Conservation (phyloP, 2,797 vertebrate species). For the Peromyscus nudipes region DNA sequence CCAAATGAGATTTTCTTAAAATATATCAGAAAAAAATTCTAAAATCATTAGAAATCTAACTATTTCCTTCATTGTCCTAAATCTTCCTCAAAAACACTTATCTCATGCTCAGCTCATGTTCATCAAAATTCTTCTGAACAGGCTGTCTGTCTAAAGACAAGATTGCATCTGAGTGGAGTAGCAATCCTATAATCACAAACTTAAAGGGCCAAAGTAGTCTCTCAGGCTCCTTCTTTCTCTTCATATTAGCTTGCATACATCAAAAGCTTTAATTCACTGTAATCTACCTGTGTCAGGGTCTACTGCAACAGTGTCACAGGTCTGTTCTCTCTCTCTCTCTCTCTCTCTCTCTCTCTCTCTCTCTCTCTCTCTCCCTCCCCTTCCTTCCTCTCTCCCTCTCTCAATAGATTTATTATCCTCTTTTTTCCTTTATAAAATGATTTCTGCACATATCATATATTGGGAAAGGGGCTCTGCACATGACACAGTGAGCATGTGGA, state of each 20-base stretch:
- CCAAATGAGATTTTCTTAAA: neutral
- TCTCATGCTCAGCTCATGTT: neutral
- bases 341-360: neutral
- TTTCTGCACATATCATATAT: neutral
- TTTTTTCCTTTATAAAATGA: neutral
- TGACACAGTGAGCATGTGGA: neutral
- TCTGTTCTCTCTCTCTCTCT: neutral
- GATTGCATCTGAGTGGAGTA: neutral
- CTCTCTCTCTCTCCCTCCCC: too few species aligned
- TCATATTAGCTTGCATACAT: neutral
- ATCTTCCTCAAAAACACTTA: neutral
- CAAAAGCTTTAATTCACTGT: neutral
- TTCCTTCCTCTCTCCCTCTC: neutral
- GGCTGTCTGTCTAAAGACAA: neutral
- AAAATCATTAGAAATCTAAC: conserved; percentile 25
- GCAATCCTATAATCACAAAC: conserved; percentile 12
- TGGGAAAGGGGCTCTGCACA: neutral
- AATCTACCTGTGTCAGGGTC: neutral
- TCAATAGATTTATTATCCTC: neutral
- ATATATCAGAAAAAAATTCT: neutral
- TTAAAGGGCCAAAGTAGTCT: neutral
- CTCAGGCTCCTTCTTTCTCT: neutral
- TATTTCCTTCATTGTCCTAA: conserved; percentile 22
- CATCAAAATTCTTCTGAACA: conserved; percentile 15
- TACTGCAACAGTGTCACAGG: neutral